phyloP scores from a whole-genome alignment of 2,888 invertebrate genomes.

The Patella depressa region DNA sequence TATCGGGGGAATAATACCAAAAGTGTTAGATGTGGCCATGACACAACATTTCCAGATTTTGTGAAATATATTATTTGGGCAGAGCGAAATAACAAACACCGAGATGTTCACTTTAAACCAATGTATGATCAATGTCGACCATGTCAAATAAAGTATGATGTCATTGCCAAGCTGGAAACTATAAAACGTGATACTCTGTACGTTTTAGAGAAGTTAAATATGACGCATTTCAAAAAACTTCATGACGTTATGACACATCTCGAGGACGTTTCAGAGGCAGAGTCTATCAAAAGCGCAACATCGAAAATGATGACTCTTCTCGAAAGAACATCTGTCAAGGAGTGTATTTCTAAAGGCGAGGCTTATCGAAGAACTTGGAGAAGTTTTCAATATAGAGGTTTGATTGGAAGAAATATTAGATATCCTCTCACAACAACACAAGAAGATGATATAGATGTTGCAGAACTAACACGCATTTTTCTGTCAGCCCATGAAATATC shows the following conservation, averaged over 20 bases:
- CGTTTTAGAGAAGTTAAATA: conserved; percentile 35
- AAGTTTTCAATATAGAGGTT: conserved; percentile 51
- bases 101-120: conserved; percentile 46
- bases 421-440: conserved; percentile 36
- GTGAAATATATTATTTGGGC: conserved; percentile 44
- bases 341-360: conserved; percentile 38
- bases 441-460: background rate
- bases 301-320: conserved; percentile 36
- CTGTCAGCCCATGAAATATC: conserved; percentile 25
- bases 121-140: conserved; percentile 47
- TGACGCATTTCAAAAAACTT: conserved; percentile 29
- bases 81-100: conserved; percentile 18
- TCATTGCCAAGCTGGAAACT: conserved; percentile 48
- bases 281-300: conserved; percentile 42
- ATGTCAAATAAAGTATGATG: conserved; percentile 44
- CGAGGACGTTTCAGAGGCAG: conserved; percentile 15
- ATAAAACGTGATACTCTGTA: conserved; percentile 39
- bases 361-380: conserved; percentile 46
- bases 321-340: conserved; percentile 28
- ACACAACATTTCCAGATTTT: conserved; percentile 50
- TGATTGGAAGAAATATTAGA: conserved; percentile 37
- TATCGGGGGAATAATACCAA: conserved; percentile 26
- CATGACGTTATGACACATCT: background rate
- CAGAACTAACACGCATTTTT: no score
- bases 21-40: conserved; percentile 44